Base-by-base conservation (phyloP, 2,113 vertebrate species). In the sheep (Ovis aries) region DNA sequence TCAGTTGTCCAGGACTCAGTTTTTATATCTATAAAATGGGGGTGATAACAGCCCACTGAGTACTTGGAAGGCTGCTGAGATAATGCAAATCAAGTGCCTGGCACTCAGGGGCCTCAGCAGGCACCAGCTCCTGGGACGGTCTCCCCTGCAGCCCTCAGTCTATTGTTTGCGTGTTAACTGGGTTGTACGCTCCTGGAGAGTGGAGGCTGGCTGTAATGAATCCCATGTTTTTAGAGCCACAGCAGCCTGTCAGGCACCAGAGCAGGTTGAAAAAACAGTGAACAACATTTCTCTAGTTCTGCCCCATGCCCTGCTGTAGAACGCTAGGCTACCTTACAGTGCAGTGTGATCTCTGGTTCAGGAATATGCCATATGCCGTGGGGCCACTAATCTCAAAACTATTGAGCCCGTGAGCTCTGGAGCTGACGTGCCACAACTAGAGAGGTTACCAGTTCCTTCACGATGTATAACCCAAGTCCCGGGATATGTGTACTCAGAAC, bases 381-480 rank as follows among this genome's bases (percentile, higher is more conserved):
- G 71, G 71, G 71, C 71, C 11, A 15, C 71, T 77, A 25, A 77
- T 77, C 71, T 43, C 36, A 77, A 43, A 77, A 43, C 71, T 25
- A 4, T 7, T 27, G 40, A 77, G 23, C 71, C 40, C 6, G 3
- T 15, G 40, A 43, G 71, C 71, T 77, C 71, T 43, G 71, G 40
- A 77, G 40, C 21, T 7, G 36, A 77, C 3, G 6, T 43, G 40
- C 23, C 40, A 7, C 40, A 27, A 77, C 23, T 77, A 27, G 71
- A 43, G 71, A 64, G 57, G 40, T 25, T 27, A 23, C 13, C 48
- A 33, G 21, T 15, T 90, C 27, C 52, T 19, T 52, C 50, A 36
- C 0, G 2, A 25, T 10, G 6, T 25, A 31, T 15, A 14, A n/a
- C 16, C 11, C 43, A 23, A 77, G 25, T 48, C 55, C 52, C 7